Evolutionary conservation across 2,888 invertebrate species (phyloP), one percentile per base, ranked within the genome.

Genomic region (Apeira syringaria): DNA sequence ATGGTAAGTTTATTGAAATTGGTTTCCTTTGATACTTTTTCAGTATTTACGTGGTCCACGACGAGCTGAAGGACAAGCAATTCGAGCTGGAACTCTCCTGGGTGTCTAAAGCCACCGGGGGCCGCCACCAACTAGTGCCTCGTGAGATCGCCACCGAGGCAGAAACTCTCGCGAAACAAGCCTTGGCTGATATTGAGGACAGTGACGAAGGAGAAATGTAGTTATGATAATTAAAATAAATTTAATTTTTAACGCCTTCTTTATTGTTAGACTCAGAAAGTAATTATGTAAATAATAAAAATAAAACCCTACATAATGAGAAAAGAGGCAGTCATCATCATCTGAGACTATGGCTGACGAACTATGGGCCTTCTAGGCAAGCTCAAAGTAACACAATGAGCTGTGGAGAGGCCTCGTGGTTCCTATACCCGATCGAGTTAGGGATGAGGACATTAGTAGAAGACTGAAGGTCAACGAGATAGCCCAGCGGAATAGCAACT

Each of bases 51-150:
- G 84, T 96, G 33, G 97, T 97, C 1, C 97, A 97, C 61, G 97
- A 97, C 74, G 97, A 99, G 78, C 91, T 99, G 3, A 99, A 99
- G 84, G 97, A 98, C 83, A 97, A 98, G 79, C 94, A 97, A 61
- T 99, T 99, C 75, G 98, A 98, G 72, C 88, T 98, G 61, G 99
- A 99, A 81, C 92, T 99, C 64, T 97, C 98, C 37, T 97, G 99
- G 96, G 97, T 98, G 7, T 96, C 97, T 36, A 94, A 94, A 64
- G 94, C 93, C 47, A 94, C 94, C 0, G 90, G 93, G 8, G 98
- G 98, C 0, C 85, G 91, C 37, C 98, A 98, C 82, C 92, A 95
- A 67, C 80, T 94, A 45, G 97, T 98, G 7, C 97, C 98, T 0
- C 88, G 91, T 1, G 92, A 92, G 25, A 74, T 96, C 0, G 95